phyloP scores from a whole-genome alignment of 2,113 vertebrate genomes.

The Mormoops blainvillei region DNA sequence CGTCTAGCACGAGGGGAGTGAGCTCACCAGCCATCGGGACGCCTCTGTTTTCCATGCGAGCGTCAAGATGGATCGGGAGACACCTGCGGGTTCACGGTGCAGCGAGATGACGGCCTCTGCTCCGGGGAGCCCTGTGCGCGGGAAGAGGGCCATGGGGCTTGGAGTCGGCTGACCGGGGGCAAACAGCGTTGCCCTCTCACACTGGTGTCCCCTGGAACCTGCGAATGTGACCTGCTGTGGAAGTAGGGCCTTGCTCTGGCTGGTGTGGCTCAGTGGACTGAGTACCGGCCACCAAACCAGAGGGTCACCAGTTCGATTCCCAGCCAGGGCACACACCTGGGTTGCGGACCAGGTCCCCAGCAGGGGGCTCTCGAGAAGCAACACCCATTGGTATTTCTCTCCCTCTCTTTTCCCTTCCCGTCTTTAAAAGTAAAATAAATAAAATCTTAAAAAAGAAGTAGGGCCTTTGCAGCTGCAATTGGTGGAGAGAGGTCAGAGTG shows the following conservation, averaged over 20 bases:
- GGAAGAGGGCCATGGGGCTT: not conserved
- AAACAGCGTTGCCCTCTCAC: not conserved
- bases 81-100: not conserved
- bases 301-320: too few species aligned
- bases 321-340: too few species aligned
- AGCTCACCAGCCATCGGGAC: rapidly evolving
- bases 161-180: not conserved
- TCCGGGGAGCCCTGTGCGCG: rapidly evolving
- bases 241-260: too few species aligned
- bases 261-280: too few species aligned
- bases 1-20: not conserved
- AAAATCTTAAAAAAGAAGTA: too few species aligned
- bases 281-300: too few species aligned
- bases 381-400: too few species aligned
- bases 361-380: too few species aligned
- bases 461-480: rapidly evolving
- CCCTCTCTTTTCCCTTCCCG: too few species aligned
- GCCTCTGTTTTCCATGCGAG: rapidly evolving
- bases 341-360: too few species aligned
- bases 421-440: too few species aligned
- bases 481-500: too few species aligned
- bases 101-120: not conserved
- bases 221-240: not conserved
- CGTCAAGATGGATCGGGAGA: rapidly evolving
- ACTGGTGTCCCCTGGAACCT: rapidly evolving